Evolutionary conservation across 2,888 invertebrate genomes (phyloP), one percentile per base, ranked within the genome.

Genomic region (Drosophila tripunctata): DNA sequence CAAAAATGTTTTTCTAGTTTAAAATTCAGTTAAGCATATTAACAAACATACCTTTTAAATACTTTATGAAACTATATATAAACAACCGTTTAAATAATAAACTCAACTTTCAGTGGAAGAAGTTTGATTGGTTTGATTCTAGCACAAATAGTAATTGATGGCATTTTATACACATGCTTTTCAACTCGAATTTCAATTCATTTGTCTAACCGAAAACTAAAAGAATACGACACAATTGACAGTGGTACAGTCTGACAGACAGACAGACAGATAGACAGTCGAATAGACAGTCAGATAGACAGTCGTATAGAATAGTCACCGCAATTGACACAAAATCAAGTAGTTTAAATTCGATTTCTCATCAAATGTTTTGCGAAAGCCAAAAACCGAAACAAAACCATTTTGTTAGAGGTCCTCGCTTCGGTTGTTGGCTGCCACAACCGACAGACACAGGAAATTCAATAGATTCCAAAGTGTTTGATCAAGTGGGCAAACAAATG

Each of bases 391-490:
- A 60, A 38, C 27, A 52, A 69, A 57, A 27, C 17, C 27, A 24
- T 43, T 43, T 43, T 43, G 15, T 43, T 6, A 43, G 6, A 43
- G 27, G 43, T 15, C 15, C 15, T 15, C 24, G 24, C 15, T 15
- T 43, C 24, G 43, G 24, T 24, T 41, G 41, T 43, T 41, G 30
- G 36, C 47, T 55, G 14, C 12, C 40, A 27, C 15, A 51, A 31
- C 14, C 12, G 21, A 24, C 31, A 51, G 24, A 12, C 24, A 24
- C 31, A 51, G 24, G 10, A 52, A 57, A 51, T 60, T 78, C 68
- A 24, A 48, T 57, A 43, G 51, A 78, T 75, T 54, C 7, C 36
- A 38, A 56, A 58, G 48, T 21, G 10, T 55, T 57, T 48, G 50
- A 40, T 43, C 50, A 63, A 36, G 31, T 60, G 56, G 17, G 17